Evolutionary conservation across 2,888 invertebrate genomes (phyloP), one percentile per base, ranked within the genome.

Genomic region (Scaeva pyrastri): DNA sequence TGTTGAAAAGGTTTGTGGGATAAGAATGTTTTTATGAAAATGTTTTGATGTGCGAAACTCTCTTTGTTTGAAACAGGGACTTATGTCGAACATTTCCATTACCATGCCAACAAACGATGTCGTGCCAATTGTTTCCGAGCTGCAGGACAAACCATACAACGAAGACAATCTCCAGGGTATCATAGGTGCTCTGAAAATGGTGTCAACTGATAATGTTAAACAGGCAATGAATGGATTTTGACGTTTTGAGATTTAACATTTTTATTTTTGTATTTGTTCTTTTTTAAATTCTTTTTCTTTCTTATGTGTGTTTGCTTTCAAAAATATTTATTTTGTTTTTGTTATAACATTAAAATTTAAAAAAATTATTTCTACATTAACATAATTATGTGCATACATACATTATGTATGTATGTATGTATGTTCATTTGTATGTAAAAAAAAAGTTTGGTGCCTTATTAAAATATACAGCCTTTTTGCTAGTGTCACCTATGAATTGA

Each of bases 191-290:
- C 88, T 93, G n/a, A 92, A 92, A 81, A 85, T 91, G 75, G 92
- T 91, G n/a, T 91, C 91, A 79, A 91, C 91, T n/a, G 91, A 92
- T 36, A 93, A 92, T 88, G 91, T 93, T 43, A 90, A 93, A 88
- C 92, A 92, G 88, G 92, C 92, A n/a, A 93, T 93, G 75, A 92
- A 92, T 85, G 91, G 91, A 43, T 90, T 92, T 31, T 91, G 90
- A 91, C 14, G 16, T 50, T 48, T 85, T 31, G 36, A 73, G 21
- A 73, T 81, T 48, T 71, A 50, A 43, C 60, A 41, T 56, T 64
- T 45, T 36, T 55, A n/a, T n/a, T n/a, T n/a, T n/a, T n/a, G n/a
- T n/a, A n/a, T n/a, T n/a, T n/a, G n/a, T 36, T 14, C 8, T 21
- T 21, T 31, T 6, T 45, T n/a, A 11, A 39, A 52, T 11, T 43